A percentile compares a stretch with the other conserved stretches of the same genome.
Conservation (phyloP, 2,888 invertebrate species). For the Aleiodes testaceus region DNA sequence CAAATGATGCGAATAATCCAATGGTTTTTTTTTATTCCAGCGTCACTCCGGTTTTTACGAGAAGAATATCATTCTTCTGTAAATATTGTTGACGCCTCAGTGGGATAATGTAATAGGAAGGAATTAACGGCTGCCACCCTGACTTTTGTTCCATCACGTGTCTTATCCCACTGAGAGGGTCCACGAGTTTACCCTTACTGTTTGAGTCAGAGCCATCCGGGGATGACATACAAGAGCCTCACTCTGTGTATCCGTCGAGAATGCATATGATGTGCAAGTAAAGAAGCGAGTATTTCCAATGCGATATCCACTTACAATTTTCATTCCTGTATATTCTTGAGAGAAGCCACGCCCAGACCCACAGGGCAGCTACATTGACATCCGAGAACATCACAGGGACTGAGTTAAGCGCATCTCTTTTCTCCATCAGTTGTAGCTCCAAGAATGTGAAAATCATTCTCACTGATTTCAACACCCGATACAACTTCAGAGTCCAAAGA, state of each 20-base stretch:
- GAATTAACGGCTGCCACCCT: constrained; percentile 29
- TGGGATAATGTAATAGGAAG: constrained; percentile 11
- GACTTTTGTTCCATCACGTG: constrained; percentile 22
- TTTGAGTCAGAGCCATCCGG: neutral
- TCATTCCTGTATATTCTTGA: too few species aligned
- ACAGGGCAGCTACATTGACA: too few species aligned
- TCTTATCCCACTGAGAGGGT: constrained; percentile 22
- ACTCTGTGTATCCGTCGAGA: constrained; percentile 50
- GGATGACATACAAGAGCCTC: constrained; percentile 18
- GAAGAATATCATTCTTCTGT: neutral
- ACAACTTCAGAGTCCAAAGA: too few species aligned
- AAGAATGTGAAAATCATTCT: neutral
- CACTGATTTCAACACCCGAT: neutral
- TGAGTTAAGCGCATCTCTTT: neutral
- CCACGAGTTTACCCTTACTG: constrained; percentile 7
- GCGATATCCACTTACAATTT: constrained; percentile 2
- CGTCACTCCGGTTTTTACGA: neutral
- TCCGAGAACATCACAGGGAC: neutral
- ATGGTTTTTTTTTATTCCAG: too few species aligned
- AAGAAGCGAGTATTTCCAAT: constrained; percentile 42
- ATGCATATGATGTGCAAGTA: constrained; percentile 47
- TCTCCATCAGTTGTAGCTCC: neutral
- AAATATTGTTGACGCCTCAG: constrained; percentile 10
- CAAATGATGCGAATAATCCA: too few species aligned
- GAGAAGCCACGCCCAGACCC: too few species aligned